These are phyloP conservation scores for Atrichornis clamosus DNA, from an alignment of 2,113 vertebrate species.

Conservation along the genomic window DNA sequence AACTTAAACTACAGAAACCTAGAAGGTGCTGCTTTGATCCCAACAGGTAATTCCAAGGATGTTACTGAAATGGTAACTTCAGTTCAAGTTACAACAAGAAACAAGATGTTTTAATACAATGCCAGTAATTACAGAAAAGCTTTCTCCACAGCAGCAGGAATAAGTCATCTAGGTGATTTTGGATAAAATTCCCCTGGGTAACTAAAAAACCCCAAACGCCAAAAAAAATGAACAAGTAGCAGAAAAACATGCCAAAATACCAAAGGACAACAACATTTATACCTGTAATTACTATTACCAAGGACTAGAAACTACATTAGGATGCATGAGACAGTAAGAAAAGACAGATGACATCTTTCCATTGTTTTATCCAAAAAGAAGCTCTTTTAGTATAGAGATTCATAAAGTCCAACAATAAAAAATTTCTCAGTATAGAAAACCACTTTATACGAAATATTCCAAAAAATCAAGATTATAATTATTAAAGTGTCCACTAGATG, in stretches of 20 bases:
- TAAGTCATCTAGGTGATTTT: background rate
- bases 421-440: background rate
- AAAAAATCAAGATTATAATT: background rate
- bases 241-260: background rate
- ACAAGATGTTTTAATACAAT: background rate
- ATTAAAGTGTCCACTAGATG: constrained; percentile 27
- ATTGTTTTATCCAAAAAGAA: background rate
- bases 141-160: background rate
- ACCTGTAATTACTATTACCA: background rate
- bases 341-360: background rate
- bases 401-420: background rate
- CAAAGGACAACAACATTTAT: background rate
- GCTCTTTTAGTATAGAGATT: background rate
- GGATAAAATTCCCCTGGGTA: background rate
- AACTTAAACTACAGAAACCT: background rate
- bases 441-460: background rate
- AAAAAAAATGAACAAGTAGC: background rate
- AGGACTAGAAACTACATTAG: background rate
- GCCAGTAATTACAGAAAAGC: background rate
- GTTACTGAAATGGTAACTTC: background rate
- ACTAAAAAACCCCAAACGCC: background rate
- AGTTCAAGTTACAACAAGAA: background rate
- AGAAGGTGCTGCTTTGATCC: background rate
- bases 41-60: background rate
- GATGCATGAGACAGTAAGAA: background rate